These are phyloP conservation scores for Crypturellus undulatus DNA, from an alignment of 2,113 vertebrate genomes.

Conservation along the genomic window DNA sequence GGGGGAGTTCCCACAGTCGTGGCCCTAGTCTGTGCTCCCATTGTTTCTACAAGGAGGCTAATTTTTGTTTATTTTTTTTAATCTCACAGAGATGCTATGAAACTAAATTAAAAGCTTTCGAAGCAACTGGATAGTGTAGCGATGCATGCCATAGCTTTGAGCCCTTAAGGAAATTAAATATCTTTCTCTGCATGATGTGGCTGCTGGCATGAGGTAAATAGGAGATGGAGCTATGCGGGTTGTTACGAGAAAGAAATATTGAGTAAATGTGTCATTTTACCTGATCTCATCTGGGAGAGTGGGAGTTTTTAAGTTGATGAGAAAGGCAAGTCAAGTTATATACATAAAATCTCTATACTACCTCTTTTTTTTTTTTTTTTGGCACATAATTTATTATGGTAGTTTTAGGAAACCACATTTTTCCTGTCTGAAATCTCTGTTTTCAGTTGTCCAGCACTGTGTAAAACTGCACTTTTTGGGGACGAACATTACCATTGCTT, in stretches of 20 bases:
- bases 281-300: rapidly evolving
- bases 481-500: neutral
- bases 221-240: neutral
- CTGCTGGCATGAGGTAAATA: neutral
- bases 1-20: neutral
- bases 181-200: neutral
- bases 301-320: neutral
- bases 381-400: neutral
- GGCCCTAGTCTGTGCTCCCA: neutral
- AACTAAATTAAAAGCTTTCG: neutral
- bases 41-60: neutral
- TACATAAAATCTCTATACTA: neutral
- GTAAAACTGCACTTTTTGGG: neutral
- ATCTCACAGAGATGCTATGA: neutral
- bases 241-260: neutral
- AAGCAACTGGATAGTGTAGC: neutral
- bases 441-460: neutral
- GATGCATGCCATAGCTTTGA: neutral
- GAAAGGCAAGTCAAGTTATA: neutral
- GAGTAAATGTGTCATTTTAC: neutral
- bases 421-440: neutral
- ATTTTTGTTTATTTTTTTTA: neutral
- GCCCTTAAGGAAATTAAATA: neutral
- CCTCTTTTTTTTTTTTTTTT: neutral
- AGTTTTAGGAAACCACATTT: neutral